Evolutionary conservation across 2,797 vertebrate species (phyloP).

Genomic region (Smutsia temminckii): DNA sequence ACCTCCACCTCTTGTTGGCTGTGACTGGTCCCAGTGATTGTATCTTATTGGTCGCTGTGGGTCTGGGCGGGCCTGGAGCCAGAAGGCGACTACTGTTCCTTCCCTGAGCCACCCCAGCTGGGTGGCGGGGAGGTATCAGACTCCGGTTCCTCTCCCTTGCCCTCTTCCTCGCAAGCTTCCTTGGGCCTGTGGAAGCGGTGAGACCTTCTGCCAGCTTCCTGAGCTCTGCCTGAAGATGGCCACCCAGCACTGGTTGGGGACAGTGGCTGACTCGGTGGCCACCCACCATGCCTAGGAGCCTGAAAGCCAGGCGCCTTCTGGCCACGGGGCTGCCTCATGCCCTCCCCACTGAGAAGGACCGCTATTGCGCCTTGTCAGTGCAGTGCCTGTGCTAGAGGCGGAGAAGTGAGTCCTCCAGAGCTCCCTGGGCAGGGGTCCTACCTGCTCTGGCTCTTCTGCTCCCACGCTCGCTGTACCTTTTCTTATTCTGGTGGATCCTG

Average conservation of each 20-base stretch:
- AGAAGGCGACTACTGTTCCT: conserved; percentile 66
- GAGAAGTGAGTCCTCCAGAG: conserved; percentile 52
- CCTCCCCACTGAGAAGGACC: not conserved
- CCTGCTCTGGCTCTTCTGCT: conserved; percentile 70
- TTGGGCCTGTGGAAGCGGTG: conserved; percentile 16
- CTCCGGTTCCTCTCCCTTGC: conserved; percentile 25
- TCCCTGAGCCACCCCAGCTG: not conserved
- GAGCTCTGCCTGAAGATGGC: conserved; percentile 43
- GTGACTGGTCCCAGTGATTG: conserved; percentile 78
- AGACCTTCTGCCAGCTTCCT: conserved; percentile 38
- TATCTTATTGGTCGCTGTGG: conserved; percentile 76
- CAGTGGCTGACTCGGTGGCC: conserved; percentile 39
- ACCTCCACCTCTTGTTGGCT: conserved; percentile 69
- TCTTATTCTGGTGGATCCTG: conserved; percentile 72
- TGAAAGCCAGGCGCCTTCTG: conserved; percentile 18
- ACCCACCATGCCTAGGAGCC: conserved; percentile 58
- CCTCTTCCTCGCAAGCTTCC: conserved; percentile 16
- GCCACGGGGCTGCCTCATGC: not conserved
- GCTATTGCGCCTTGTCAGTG: conserved; percentile 2
- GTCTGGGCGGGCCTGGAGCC: conserved; percentile 81
- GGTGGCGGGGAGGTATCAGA: conserved; percentile 31
- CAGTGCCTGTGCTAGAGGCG: conserved; percentile 57
- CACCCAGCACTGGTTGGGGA: not conserved
- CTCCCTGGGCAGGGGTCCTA: not conserved
- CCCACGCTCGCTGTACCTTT: conserved; percentile 72